These are phyloP conservation scores for Phalacrocorax carbo DNA, from an alignment of 2,113 vertebrate species.

Conservation along the genomic window DNA sequence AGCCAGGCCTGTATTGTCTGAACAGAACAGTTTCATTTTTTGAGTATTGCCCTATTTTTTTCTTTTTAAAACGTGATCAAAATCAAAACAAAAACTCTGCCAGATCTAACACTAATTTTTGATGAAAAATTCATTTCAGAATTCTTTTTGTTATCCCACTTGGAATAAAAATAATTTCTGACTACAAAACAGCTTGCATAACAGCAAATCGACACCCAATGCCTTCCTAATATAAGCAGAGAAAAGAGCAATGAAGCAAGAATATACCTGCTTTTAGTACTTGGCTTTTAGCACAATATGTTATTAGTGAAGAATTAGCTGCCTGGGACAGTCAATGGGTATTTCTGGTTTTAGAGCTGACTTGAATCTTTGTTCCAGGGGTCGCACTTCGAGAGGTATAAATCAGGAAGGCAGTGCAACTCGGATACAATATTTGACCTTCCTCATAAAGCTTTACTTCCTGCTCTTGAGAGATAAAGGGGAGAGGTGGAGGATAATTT, in stretches of 20 bases:
- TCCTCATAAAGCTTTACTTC: neutral
- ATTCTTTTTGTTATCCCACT: neutral
- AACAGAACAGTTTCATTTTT: neutral
- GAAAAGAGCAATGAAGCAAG: neutral
- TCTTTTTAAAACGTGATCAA: neutral
- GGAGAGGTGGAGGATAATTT: neutral
- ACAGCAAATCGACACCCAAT: neutral
- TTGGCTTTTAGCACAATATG: neutral
- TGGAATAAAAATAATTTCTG: neutral
- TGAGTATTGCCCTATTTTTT: neutral
- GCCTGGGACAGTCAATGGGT: neutral
- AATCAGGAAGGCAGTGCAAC: neutral
- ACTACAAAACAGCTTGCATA: neutral
- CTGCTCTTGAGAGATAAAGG: neutral
- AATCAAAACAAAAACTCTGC: neutral
- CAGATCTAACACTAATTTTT: neutral
- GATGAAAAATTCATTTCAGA: neutral
- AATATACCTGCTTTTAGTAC: neutral
- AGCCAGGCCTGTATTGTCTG: neutral
- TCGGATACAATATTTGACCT: neutral
- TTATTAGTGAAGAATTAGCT: neutral
- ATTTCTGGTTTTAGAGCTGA: neutral
- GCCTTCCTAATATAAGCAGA: neutral
- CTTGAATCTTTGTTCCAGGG: neutral
- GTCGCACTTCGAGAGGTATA: neutral